These are phyloP conservation scores for Lepidotrigona ventralis DNA, from an alignment of 1,140 invertebrate species.

Conservation along the genomic window DNA sequence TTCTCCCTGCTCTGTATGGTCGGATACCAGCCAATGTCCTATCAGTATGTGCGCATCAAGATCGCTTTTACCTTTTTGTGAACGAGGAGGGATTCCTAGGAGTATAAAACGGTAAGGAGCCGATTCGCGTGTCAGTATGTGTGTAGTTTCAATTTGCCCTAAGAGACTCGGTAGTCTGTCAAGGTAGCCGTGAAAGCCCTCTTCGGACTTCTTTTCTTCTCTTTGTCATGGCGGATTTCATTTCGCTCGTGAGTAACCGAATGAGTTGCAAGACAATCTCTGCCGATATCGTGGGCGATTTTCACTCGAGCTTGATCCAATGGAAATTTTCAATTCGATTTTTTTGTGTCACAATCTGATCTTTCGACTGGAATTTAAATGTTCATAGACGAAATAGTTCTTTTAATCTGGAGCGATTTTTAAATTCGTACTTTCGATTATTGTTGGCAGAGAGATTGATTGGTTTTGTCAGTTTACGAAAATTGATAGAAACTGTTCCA, in stretches of 20 bases:
- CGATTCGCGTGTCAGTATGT: constrained; percentile 57
- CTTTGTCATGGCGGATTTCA: constrained; percentile 28
- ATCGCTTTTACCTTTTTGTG: constrained; percentile 74
- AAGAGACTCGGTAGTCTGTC: constrained; percentile 1
- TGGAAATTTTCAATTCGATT: neutral
- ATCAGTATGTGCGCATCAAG: constrained; percentile 63
- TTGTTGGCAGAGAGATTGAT: neutral
- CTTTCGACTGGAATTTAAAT: neutral
- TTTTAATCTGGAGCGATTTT: neutral
- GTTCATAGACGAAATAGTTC: neutral
- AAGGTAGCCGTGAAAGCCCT: neutral
- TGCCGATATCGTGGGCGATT: neutral
- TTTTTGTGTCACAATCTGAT: neutral
- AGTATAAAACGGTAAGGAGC: constrained; percentile 75
- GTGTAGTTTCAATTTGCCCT: constrained; percentile 51
- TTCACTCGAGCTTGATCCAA: neutral
- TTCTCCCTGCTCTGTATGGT: constrained; percentile 72
- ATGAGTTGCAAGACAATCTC: neutral
- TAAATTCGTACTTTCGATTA: too few relatives aligned
- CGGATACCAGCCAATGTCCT: constrained; percentile 72
- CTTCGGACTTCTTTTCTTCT: neutral
- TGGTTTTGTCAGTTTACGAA: neutral
- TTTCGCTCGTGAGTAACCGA: constrained; percentile 41
- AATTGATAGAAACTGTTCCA: constrained; percentile 16
- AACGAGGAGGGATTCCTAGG: constrained; percentile 70